Evolutionary conservation across 2,888 invertebrate genomes (phyloP), one percentile per base, ranked within the genome.

Genomic region (Leptinotarsa rubiginosa): DNA sequence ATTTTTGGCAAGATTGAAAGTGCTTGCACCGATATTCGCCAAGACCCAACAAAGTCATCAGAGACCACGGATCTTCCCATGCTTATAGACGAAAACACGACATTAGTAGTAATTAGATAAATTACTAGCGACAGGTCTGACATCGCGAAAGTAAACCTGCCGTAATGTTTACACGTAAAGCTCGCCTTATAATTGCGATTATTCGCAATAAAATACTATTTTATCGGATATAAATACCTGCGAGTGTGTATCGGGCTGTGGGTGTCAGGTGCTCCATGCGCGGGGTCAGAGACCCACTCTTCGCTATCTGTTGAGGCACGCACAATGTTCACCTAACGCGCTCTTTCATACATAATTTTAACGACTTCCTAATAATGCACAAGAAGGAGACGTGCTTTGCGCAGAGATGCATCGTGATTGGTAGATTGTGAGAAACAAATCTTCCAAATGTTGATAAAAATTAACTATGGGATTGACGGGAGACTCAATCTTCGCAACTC

Each of bases 151-250:
- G 67, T 74, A 79, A 78, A 78, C 80, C 78, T 77, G 75, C 76
- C 76, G 80, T 76, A 78, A 83, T 83, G 83, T 82, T 82, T 83
- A 83, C 83, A 82, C 78, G 81, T 83, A 81, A 84, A 84, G 80
- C 83, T 82, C 81, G 83, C 83, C 82, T 85, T 85, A 85, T 85
- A 84, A 87, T 86, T 86, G 86, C 86, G 84, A 85, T 85, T 85
- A 86, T 86, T 85, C 82, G 85, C 86, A 85, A 86, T 87, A 86
- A 86, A 86, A 87, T 86, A 86, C 85, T 86, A 85, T 87, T 86
- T 87, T 86, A 87, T 87, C 86, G 85, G 85, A 83, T 86, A 85
- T 86, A 86, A 87, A 87, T 86, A 86, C 85, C 84, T 77, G 76
- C 80, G 81, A 84, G 84, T 74, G 74, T 74, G 75, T 76, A 72